Percentiles rank a stretch among this genome's conserved stretches.
Conservation (phyloP, 2,113 vertebrate genomes). For the Hyperoodon ampullatus region DNA sequence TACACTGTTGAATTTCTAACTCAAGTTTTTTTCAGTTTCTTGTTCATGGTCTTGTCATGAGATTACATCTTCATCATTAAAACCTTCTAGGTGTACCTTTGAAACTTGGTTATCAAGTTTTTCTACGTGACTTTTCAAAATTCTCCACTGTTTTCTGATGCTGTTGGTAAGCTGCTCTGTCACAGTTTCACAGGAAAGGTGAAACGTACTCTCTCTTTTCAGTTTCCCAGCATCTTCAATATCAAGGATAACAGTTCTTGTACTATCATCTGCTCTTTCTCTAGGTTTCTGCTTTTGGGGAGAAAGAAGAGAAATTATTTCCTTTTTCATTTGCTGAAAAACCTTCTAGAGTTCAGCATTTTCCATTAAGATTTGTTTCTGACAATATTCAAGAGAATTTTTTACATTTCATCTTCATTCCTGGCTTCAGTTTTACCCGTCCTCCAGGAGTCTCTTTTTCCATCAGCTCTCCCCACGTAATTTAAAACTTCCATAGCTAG, state of each 20-base stretch:
- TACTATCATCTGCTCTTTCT: slow-evolving; percentile 87
- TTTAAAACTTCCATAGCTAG: slow-evolving; percentile 97
- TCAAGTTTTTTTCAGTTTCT: slow-evolving; percentile 92
- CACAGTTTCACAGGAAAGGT: slow-evolving; percentile 94
- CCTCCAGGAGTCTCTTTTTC: slow-evolving; percentile 96
- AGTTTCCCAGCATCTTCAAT: slow-evolving; percentile 88
- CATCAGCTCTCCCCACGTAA: slow-evolving; percentile 94
- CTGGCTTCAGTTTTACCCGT: slow-evolving; percentile 92
- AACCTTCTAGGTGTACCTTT: slow-evolving; percentile 86
- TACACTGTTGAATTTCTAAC: slow-evolving; percentile 95
- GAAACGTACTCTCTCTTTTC: slow-evolving; percentile 90
- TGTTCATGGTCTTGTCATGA: slow-evolving; percentile 92
- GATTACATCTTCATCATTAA: slow-evolving; percentile 88
- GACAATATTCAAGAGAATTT: slow-evolving; percentile 89
- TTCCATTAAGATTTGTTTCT: slow-evolving; percentile 93
- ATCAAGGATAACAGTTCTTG: slow-evolving; percentile 90
- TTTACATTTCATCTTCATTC: slow-evolving; percentile 97
- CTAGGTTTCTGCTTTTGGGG: slow-evolving; percentile 87
- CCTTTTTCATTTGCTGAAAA: slow-evolving; percentile 98
- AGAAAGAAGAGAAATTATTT: slow-evolving; percentile 95
- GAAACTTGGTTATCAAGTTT: slow-evolving; percentile 94
- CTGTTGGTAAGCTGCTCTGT: slow-evolving; percentile 96
- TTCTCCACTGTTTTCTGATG: slow-evolving; percentile 97
- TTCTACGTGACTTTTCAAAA: slow-evolving; percentile 95
- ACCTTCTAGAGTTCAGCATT: slow-evolving; percentile 97